These are phyloP conservation scores for Camelus bactrianus DNA, from an alignment of 2,113 vertebrate genomes.

Conservation along the genomic window DNA sequence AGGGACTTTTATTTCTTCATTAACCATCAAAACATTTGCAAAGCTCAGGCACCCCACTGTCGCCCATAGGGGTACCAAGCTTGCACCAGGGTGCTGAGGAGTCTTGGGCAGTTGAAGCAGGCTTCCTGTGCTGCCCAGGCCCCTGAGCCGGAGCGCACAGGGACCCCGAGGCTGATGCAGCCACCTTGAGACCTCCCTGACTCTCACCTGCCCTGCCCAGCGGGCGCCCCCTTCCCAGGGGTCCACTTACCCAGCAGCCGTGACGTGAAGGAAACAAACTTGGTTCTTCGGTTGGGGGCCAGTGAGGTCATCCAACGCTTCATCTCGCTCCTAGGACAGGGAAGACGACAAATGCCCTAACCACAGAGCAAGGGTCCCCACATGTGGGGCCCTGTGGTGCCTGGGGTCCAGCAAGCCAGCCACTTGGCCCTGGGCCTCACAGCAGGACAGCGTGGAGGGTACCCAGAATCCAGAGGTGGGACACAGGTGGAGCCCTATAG, in stretches of 20 bases:
- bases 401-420: not conserved
- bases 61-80: fast-evolving
- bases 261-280: constrained; percentile 94
- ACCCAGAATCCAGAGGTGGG: too few species aligned
- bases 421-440: not conserved
- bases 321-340: constrained; percentile 94
- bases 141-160: fast-evolving
- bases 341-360: not conserved
- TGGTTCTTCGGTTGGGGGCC: constrained; percentile 95
- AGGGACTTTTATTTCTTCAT: not conserved
- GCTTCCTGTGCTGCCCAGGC: not conserved
- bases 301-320: constrained; percentile 97
- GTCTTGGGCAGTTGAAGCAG: fast-evolving
- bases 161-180: not conserved
- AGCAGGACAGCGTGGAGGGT: fast-evolving
- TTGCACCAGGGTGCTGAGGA: fast-evolving
- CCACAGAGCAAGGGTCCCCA: fast-evolving
- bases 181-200: fast-evolving
- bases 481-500: fast-evolving
- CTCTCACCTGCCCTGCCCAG: not conserved
- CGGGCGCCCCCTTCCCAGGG: fast-evolving
- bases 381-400: fast-evolving
- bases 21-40: fast-evolving
- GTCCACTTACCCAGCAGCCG: constrained; percentile 92
- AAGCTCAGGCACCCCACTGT: fast-evolving